Evolutionary conservation across 2,797 vertebrate genomes (phyloP), one percentile per base, ranked within the genome.

Genomic region (Coccyzus lansbergi): DNA sequence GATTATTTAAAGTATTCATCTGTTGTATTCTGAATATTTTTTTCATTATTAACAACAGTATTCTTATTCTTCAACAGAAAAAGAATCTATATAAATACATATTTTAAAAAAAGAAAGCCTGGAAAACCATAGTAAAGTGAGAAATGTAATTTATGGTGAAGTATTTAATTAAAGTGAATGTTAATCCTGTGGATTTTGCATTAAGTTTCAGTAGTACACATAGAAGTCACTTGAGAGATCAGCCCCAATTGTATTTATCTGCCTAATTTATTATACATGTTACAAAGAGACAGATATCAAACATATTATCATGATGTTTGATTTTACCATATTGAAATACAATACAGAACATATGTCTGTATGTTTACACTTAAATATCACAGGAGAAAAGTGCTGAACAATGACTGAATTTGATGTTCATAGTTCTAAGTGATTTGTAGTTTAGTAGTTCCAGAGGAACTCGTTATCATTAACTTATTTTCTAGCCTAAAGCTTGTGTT

Each of bases 91-190:
- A 44, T 18, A 44, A n/a, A n/a, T 12, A 44, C 16, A 28, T 8
- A 2, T 2, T 21, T 15, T 12, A 13, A 36, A 31, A 44, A 4
- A 16, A 38, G 0, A 4, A 16, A 38, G 0, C 16, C 21, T 53
- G 52, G 5, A 4, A 74, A 67, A 56, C 49, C 10, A 36, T 6
- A 78, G 3, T 46, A 51, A 60, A 70, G 3, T 4, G 68, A 64
- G 5, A 79, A 70, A 34, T 15, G 6, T 53, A 20, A 31, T 58
- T 53, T 80, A 17, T 31, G 19, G 11, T 78, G 5, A 0, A 22
- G 1, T 48, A 55, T 53, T 67, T 83, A 48, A 34, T 74, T 53
- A 52, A 82, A 82, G 4, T 14, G 2, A 59, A 51, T 38, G 7
- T 9, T 56, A 83, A 31, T 77, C 70, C 1, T 42, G 26, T 53